phyloP scores from a whole-genome alignment of 2,797 vertebrate genomes.

The Rachycentron canadum region DNA sequence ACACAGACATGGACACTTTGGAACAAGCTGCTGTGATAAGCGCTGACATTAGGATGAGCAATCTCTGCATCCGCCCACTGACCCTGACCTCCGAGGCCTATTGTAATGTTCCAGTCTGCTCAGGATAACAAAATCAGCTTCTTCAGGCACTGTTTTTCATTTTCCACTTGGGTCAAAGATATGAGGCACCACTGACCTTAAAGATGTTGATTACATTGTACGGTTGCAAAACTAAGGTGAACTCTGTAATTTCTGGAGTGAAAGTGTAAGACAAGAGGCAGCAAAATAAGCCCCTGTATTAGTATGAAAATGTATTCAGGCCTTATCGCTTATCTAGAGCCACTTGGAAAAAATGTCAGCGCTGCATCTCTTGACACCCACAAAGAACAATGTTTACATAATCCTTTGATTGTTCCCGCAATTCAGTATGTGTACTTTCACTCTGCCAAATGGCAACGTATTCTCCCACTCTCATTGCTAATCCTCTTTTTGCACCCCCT shows the following conservation, averaged over 20 bases:
- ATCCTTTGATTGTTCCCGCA: conserved; percentile 54
- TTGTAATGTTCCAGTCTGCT: conserved; percentile 57
- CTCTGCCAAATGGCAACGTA: conserved; percentile 77
- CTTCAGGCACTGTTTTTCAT: conserved; percentile 55
- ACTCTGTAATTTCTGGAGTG: conserved; percentile 43
- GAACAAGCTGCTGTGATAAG: conserved; percentile 71
- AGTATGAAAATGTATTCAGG: conserved; percentile 59
- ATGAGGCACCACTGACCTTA: conserved; percentile 50
- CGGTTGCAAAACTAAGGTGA: conserved; percentile 31
- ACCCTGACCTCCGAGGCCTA: conserved; percentile 69
- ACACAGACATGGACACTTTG: conserved; percentile 49
- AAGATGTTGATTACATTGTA: conserved; percentile 60
- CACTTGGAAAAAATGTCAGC: conserved; percentile 51
- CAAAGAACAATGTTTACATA: conserved; percentile 72
- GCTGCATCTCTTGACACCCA: conserved; percentile 68
- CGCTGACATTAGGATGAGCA: conserved; percentile 71
- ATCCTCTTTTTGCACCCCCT: conserved; percentile 62
- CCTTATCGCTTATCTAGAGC: conserved; percentile 59
- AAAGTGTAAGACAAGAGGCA: conserved; percentile 44
- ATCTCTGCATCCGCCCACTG: conserved; percentile 64
- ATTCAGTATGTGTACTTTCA: conserved; percentile 56
- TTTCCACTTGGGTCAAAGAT: conserved; percentile 70
- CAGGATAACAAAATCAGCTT: conserved; percentile 66
- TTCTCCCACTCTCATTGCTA: conserved; percentile 72
- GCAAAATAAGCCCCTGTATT: conserved; percentile 31